Evolutionary conservation across 2,113 vertebrate genomes (phyloP), one percentile per base, ranked within the genome.

Genomic region (Eudorcas thomsonii): DNA sequence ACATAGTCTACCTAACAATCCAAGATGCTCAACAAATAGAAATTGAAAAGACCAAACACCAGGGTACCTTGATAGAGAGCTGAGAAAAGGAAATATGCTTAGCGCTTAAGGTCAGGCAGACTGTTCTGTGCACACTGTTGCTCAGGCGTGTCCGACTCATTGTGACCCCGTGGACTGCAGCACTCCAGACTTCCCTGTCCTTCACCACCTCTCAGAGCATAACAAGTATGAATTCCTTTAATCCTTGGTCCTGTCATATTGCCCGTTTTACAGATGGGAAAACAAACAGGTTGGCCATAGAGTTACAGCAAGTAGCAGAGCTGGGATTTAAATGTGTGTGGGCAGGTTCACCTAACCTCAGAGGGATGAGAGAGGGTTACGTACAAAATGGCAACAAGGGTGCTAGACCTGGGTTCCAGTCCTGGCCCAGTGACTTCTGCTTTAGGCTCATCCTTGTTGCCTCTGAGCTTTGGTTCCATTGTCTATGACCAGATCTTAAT

Each of bases 371-470:
- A 19, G 50, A 10, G 5, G 3, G 8, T n/a, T 5, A 33, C 15
- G 14, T n/a, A 0, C 30, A 55, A 14, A 7, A 13, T 17, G 17
- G 16, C 64, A 48, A 2, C 14, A 5, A 3, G 43, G 19, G n/a
- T 7, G 0, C 28, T 64, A 2, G 50, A 3, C 71, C 60, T 36
- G 12, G 57, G 8, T 43, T 64, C 84, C 43, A 11, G 12, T 26
- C 5, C 82, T 43, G 54, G 39, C 84, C 55, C 43, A 2, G 21
- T 84, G 59, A 45, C 54, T 43, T 55, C 50, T 91, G 71, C 30
- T 78, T 21, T 5, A 55, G 23, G 71, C n/a, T 50, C 21, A 39
- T 64, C 26, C 17, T 36, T 23, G 7, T 12, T 23, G 50, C 54
- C 71, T 21, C 15, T 71, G 45, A 85, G 57, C 83, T n/a, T 48